Base-by-base conservation (phyloP, 2,113 vertebrate species). In the Irena cyanogastra region DNA sequence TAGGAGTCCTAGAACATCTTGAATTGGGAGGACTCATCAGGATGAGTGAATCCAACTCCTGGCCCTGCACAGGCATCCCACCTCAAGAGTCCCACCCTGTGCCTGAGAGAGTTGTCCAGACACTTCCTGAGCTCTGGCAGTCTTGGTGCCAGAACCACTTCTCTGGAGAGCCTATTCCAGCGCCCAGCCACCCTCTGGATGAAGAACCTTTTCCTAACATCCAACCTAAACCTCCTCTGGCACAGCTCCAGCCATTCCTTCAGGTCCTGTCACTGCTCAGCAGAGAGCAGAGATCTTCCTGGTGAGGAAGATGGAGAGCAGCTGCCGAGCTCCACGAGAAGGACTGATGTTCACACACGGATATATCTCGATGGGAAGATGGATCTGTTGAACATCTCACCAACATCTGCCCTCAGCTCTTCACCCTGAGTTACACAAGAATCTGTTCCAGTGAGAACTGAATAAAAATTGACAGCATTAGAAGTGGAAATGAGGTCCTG, bases 341-440 rank as follows among this genome's bases (percentile, higher is more conserved):
- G 33, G 37, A 15, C 7, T 8, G 9, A 7, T 9, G 31, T 8
- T 13, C 9, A 4, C 21, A 31, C 11, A 20, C 2, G 9, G 4
- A 23, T 3, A 0, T 0, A 14, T 10, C 37, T 28, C 1, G 3
- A 8, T 1, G 7, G 15, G 22, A 31, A 68, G 22, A 33, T n/a
- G 44, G 11, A 27, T 26, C 2, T 10, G 16, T 4, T 20, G 49
- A 44, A 54, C 6, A 17, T 3, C 28, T 68, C 39, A 33, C 6
- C 60, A 39, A 47, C 35, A n/a, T 10, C 61, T 89, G 24, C 13
- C 26, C 20, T 71, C 1, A 4, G 7, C 26, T 69, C 7, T 31
- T 31, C 11, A 39, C 5, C 11, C 52, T 56, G 10, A 0, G 1
- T 45, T 54, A 9, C 14, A 13, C 37, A 76, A 26, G 23, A 23